phyloP scores from a whole-genome alignment of 2,888 invertebrate species.

The Carterocephalus palaemon region DNA sequence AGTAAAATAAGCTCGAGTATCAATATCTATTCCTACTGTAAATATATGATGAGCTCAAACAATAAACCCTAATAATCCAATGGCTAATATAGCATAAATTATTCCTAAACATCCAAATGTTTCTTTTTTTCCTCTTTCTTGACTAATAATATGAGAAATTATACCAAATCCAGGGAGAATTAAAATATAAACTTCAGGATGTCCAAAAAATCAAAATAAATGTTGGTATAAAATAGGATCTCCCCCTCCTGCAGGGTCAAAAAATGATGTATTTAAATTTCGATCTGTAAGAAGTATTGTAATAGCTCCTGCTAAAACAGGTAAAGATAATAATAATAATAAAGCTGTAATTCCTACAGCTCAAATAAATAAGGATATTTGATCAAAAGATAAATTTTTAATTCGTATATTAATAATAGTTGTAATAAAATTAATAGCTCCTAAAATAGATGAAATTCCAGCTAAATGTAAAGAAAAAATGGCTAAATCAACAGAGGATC shows the following conservation, averaged over 20 bases:
- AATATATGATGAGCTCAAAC: conserved; percentile 93
- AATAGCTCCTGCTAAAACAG: conserved; percentile 88
- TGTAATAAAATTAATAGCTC: conserved; percentile 88
- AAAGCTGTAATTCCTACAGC: conserved; percentile 78
- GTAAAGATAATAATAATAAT: conserved; percentile 82
- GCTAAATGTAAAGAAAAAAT: conserved; percentile 89
- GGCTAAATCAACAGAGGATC: conserved; percentile 84
- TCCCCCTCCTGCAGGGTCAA: conserved; percentile 88
- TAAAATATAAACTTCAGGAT: conserved; percentile 92
- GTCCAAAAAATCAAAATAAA: conserved; percentile 93
- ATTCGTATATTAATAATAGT: conserved; percentile 86
- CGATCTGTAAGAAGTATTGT: conserved; percentile 89
- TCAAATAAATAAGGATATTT: conserved; percentile 86
- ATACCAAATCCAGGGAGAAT: conserved; percentile 91
- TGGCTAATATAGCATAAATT: conserved; percentile 91
- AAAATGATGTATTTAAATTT: conserved; percentile 89
- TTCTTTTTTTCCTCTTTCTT: conserved; percentile 87
- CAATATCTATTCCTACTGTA: conserved; percentile 90
- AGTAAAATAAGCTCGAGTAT: conserved; percentile 90
- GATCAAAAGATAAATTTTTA: conserved; percentile 79
- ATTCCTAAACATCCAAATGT: conserved; percentile 85
- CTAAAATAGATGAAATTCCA: conserved; percentile 85
- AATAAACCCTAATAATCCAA: conserved; percentile 90
- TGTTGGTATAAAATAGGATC: conserved; percentile 90
- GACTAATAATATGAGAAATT: conserved; percentile 87